Percentiles rank a stretch among this genome's conserved stretches.
phyloP scores from a whole-genome alignment of 2,888 invertebrate genomes.

The Lasioglossum villosulum region DNA sequence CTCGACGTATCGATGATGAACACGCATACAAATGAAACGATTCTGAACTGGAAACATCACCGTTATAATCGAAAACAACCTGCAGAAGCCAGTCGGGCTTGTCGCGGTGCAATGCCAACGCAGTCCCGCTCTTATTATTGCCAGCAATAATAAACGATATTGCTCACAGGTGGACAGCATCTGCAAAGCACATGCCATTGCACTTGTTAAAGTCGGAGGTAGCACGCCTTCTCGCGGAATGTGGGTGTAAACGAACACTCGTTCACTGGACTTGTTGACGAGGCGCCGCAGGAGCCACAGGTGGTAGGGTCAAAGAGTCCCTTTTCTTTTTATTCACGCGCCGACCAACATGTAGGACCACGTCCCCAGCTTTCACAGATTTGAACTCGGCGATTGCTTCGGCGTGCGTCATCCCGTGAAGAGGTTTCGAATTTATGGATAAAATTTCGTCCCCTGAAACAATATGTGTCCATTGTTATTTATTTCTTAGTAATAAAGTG shows the following conservation, averaged over 20 bases:
- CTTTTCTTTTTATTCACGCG: slow-evolving; percentile 78
- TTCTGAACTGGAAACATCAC: slow-evolving; percentile 18
- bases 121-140: slow-evolving; percentile 46
- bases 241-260: slow-evolving; percentile 4
- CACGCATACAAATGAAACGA: slow-evolving; percentile 11
- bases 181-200: slow-evolving; percentile 13
- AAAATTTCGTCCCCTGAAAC: slow-evolving; percentile 91
- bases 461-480: background rate
- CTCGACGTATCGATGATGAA: background rate
- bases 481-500: background rate
- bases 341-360: slow-evolving; percentile 90
- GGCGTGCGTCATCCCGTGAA: slow-evolving; percentile 91
- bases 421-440: slow-evolving; percentile 91
- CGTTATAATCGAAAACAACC: slow-evolving; percentile 24
- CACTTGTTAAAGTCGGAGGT: background rate
- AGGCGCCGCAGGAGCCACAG: slow-evolving; percentile 61
- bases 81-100: slow-evolving; percentile 1
- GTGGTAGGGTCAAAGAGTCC: slow-evolving; percentile 73
- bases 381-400: slow-evolving; percentile 93
- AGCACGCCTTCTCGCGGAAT: slow-evolving; percentile 29
- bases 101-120: slow-evolving; percentile 19
- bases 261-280: slow-evolving; percentile 68
- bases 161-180: slow-evolving; percentile 23
- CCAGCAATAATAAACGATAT: slow-evolving; percentile 65
- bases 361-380: slow-evolving; percentile 91